Conservation (phyloP, 2,888 invertebrate genomes). For the Salpingus planirostris region DNA sequence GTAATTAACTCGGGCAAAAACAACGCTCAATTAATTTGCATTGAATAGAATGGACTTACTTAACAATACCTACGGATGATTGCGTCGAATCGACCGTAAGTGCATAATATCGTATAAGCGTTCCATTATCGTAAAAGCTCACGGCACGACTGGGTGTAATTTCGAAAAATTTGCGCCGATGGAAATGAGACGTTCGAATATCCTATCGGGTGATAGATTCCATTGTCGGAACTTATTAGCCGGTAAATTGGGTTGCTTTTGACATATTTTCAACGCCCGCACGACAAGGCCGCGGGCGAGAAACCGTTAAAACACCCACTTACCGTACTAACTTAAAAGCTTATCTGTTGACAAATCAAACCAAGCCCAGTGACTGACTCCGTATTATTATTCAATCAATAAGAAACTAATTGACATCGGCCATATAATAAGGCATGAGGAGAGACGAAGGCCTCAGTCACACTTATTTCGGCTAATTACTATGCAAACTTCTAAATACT, state of each 20-base stretch:
- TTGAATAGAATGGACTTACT: constrained; percentile 28
- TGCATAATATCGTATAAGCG: constrained; percentile 24
- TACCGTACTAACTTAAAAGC: constrained; percentile 15
- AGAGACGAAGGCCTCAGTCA: too few relatives aligned
- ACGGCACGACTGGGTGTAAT: too few relatives aligned
- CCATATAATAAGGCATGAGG: too few relatives aligned
- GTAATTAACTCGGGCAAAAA: constrained; percentile 34
- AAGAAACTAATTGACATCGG: constrained; percentile 11
- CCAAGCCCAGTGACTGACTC: constrained; percentile 12
- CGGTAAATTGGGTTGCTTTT: too few relatives aligned
- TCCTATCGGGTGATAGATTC: too few relatives aligned
- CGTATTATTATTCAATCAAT: constrained; percentile 9
- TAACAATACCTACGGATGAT: constrained; percentile 20
- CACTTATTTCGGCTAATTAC: too few relatives aligned
- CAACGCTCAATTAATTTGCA: constrained; percentile 37
- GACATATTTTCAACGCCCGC: constrained; percentile 8
- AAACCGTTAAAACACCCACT: constrained; percentile 18
- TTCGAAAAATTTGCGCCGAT: too few relatives aligned
- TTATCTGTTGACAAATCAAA: constrained; percentile 20
- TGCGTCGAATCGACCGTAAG: constrained; percentile 26
- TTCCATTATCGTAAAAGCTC: constrained; percentile 26
- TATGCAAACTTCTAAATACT: too few relatives aligned
- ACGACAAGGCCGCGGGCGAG: constrained; percentile 3
- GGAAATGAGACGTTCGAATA: too few relatives aligned
- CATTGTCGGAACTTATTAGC: too few relatives aligned